Evolutionary conservation across 2,797 vertebrate genomes (phyloP).

Genomic region (Nyctibius grandis): DNA sequence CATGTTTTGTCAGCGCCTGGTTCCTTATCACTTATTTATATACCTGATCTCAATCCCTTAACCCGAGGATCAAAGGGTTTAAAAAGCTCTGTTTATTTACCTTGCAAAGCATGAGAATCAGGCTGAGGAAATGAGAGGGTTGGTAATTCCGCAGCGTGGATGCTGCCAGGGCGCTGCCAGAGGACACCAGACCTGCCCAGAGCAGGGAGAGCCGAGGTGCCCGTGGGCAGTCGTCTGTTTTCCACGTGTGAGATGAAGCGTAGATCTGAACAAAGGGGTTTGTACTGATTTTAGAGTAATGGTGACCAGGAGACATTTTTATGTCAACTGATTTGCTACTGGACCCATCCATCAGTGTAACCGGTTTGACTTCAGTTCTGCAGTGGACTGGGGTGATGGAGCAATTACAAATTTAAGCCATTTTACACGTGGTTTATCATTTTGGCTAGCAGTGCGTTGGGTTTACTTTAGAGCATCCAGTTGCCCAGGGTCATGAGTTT

Average conservation of each 20-base stretch:
- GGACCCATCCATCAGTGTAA: neutral
- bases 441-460: neutral
- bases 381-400: fast-evolving
- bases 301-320: neutral
- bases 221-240: fast-evolving
- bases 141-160: fast-evolving
- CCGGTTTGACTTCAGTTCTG: neutral
- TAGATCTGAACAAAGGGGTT: fast-evolving
- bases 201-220: neutral
- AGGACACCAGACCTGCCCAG: too few species aligned
- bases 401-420: neutral
- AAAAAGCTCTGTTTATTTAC: fast-evolving
- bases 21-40: fast-evolving
- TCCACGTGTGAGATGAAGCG: fast-evolving
- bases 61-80: too few species aligned
- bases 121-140: neutral
- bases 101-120: fast-evolving
- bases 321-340: neutral
- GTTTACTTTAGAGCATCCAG: neutral
- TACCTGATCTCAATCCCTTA: fast-evolving
- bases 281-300: neutral
- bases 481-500: neutral
- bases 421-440: fast-evolving
- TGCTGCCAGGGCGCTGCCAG: fast-evolving
- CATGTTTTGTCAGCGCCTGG: fast-evolving